These are phyloP conservation scores for Drosophila merina DNA, from an alignment of 2,888 invertebrate species.

Conservation along the genomic window DNA sequence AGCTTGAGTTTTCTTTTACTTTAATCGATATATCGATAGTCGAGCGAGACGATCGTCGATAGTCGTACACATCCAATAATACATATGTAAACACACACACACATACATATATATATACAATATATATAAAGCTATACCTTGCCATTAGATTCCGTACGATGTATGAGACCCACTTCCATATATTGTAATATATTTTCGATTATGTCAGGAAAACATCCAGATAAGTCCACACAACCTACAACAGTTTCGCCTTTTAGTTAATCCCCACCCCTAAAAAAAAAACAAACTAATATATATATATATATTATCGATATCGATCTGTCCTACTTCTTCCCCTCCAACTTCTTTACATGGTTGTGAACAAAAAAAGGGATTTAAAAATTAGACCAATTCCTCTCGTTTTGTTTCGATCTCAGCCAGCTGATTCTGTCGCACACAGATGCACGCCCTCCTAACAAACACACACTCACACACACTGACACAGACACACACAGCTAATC, in stretches of 20 bases:
- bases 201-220: background rate
- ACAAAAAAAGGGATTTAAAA: constrained; percentile 25
- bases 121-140: constrained; percentile 17
- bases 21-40: constrained; percentile 48
- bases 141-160: constrained; percentile 11
- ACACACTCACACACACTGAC: constrained; percentile 6
- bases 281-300: constrained; percentile 6
- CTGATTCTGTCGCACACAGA: constrained; percentile 20
- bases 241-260: background rate
- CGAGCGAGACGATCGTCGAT: constrained; percentile 7
- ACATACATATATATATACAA: constrained; percentile 1
- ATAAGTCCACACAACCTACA: background rate
- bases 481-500: constrained; percentile 30
- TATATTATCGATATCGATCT: background rate
- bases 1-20: constrained; percentile 73
- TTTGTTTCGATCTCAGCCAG: constrained; percentile 15
- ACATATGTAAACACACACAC: constrained; percentile 17
- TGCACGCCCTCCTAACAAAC: constrained; percentile 57
- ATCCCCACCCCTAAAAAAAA: constrained; percentile 8
- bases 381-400: constrained; percentile 36
- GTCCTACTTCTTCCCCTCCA: constrained; percentile 39
- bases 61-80: constrained; percentile 19
- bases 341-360: constrained; percentile 69
- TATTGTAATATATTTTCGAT: background rate
- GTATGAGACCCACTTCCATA: constrained; percentile 1